phyloP scores from a whole-genome alignment of 2,113 vertebrate genomes.

The Sylvietta virens region DNA sequence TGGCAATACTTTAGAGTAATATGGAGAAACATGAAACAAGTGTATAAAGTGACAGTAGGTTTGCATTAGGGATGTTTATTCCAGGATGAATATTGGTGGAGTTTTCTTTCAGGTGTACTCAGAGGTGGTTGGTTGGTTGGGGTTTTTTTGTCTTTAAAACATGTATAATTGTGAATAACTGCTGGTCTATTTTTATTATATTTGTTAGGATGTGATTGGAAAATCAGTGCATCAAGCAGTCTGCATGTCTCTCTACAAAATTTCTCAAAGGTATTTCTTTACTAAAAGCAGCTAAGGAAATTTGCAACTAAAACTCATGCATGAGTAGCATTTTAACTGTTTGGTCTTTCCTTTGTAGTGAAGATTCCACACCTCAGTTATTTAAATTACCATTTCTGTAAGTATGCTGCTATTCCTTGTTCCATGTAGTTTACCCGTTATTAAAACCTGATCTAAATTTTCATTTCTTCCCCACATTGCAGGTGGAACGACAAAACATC shows the following conservation, averaged over 20 bases:
- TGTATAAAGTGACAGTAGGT: background rate
- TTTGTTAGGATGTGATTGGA: conserved; percentile 83
- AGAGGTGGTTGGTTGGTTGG: background rate
- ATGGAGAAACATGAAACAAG: background rate
- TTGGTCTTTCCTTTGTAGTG: conserved; percentile 71
- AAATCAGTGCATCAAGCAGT: conserved; percentile 84
- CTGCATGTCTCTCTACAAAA: conserved; percentile 82
- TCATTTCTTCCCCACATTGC: background rate
- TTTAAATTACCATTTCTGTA: conserved; percentile 92
- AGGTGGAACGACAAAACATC: conserved; percentile 95
- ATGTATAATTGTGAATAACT: background rate
- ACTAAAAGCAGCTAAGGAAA: background rate
- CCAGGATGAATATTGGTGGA: background rate
- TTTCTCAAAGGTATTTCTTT: conserved; percentile 79
- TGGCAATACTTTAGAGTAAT: background rate
- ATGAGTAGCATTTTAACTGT: background rate
- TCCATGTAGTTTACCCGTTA: background rate
- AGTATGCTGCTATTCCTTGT: conserved; percentile 56
- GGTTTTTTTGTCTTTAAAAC: background rate
- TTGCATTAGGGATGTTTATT: background rate
- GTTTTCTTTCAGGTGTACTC: background rate
- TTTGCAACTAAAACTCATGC: background rate
- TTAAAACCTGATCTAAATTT: background rate
- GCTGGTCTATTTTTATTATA: background rate
- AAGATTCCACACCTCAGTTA: conserved; percentile 77